phyloP scores from a whole-genome alignment of 2,888 invertebrate genomes.

The Tiliacea aurago region DNA sequence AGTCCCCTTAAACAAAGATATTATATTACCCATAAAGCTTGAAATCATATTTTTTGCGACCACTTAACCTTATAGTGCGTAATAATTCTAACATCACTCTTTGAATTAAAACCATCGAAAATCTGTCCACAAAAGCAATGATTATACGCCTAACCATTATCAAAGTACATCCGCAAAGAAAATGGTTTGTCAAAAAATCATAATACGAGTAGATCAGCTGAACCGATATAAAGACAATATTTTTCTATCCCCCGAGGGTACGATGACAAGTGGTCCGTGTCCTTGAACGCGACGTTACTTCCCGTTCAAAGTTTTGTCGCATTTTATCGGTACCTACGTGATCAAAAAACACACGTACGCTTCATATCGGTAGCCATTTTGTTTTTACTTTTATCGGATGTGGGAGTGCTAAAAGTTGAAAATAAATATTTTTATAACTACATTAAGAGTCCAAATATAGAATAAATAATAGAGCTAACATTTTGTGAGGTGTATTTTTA shows the following conservation, averaged over 20 bases:
- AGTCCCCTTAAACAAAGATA: too few species aligned
- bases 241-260: constrained; percentile 24
- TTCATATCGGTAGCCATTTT: constrained; percentile 43
- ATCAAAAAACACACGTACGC: constrained; percentile 53
- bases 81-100: too few species aligned
- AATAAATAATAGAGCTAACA: too few species aligned
- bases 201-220: constrained; percentile 17
- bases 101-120: background rate
- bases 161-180: constrained; percentile 1
- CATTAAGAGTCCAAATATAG: background rate
- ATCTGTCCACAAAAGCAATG: background rate
- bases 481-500: background rate
- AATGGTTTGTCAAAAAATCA: constrained; percentile 12
- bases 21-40: too few species aligned
- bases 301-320: constrained; percentile 48
- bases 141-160: background rate
- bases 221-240: constrained; percentile 48
- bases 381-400: constrained; percentile 33
- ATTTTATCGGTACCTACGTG: constrained; percentile 42
- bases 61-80: background rate
- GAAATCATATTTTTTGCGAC: background rate
- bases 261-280: constrained; percentile 42
- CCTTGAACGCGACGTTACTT: constrained; percentile 44
- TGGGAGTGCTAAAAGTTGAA: background rate
- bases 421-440: too few species aligned